Percentiles rank a stretch among this genome's conserved stretches.
phyloP scores from a whole-genome alignment of 2,797 vertebrate genomes.

The Chaenodraco wilsoni region DNA sequence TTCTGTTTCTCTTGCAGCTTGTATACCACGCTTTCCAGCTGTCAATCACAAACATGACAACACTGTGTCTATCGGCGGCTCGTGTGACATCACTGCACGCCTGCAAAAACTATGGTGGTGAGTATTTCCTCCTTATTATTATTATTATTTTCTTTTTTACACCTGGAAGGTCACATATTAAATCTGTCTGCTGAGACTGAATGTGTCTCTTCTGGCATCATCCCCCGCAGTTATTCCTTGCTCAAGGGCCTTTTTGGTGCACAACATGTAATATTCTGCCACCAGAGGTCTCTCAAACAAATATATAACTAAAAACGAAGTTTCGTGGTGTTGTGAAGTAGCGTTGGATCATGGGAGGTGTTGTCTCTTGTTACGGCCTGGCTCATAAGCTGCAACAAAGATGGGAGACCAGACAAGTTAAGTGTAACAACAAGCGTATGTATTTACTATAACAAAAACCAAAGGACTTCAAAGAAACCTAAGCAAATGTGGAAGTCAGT shows the following conservation, averaged over 20 bases:
- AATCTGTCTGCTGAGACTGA: not conserved
- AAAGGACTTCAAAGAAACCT: no score
- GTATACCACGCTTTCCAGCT: conserved; percentile 1
- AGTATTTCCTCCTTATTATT: conserved; percentile 18
- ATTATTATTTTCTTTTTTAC: not conserved
- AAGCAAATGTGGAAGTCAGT: no score
- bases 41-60: not conserved
- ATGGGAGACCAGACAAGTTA: no score
- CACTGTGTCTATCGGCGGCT: not conserved
- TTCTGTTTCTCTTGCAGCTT: conserved; percentile 26
- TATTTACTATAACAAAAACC: no score
- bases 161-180: not conserved
- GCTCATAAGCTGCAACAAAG: no score
- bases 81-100: not conserved
- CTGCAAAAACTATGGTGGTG: conserved; percentile 7
- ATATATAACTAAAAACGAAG: no score
- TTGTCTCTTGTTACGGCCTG: no score
- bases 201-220: not conserved
- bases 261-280: not conserved
- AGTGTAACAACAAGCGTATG: no score
- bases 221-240: not conserved
- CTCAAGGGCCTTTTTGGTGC: not conserved
- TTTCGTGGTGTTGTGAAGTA: no score
- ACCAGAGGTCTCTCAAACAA: no score
- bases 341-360: no score